phyloP scores from a whole-genome alignment of 2,797 vertebrate genomes.

The Alca torda region DNA sequence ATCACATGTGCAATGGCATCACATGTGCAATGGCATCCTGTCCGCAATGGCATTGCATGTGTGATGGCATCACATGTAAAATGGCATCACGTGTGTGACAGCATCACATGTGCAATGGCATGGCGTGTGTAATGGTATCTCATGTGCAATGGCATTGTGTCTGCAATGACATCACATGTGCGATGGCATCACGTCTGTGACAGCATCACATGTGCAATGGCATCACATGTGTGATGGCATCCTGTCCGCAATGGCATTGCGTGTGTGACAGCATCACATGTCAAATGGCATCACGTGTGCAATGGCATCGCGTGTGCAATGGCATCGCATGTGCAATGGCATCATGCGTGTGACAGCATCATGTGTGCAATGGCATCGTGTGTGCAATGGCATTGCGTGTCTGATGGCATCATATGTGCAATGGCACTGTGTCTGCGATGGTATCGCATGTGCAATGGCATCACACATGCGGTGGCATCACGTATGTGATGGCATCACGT shows the following conservation, averaged over 20 bases:
- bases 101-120: too few relatives aligned
- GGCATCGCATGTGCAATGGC: too few relatives aligned
- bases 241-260: neutral
- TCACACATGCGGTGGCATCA: neutral
- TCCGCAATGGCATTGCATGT: rapidly evolving
- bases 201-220: too few relatives aligned
- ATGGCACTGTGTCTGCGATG: too few relatives aligned
- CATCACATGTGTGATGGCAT: neutral
- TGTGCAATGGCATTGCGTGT: too few relatives aligned
- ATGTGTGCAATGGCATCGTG: neutral
- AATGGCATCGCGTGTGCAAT: rapidly evolving
- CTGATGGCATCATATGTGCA: too few relatives aligned
- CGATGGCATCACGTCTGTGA: rapidly evolving
- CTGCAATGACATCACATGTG: rapidly evolving
- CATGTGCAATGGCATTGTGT: neutral
- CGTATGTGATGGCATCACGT: too few relatives aligned
- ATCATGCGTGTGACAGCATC: rapidly evolving
- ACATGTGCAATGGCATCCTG: neutral
- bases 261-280: neutral
- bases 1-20: rapidly evolving
- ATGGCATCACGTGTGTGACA: rapidly evolving
- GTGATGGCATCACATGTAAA: rapidly evolving
- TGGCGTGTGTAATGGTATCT: rapidly evolving
- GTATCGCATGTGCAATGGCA: too few relatives aligned
- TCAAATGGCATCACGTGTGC: neutral